Percentiles rank a stretch among this genome's conserved stretches.
phyloP scores from a whole-genome alignment of 2,888 invertebrate genomes.

The Electrophaes corylata region DNA sequence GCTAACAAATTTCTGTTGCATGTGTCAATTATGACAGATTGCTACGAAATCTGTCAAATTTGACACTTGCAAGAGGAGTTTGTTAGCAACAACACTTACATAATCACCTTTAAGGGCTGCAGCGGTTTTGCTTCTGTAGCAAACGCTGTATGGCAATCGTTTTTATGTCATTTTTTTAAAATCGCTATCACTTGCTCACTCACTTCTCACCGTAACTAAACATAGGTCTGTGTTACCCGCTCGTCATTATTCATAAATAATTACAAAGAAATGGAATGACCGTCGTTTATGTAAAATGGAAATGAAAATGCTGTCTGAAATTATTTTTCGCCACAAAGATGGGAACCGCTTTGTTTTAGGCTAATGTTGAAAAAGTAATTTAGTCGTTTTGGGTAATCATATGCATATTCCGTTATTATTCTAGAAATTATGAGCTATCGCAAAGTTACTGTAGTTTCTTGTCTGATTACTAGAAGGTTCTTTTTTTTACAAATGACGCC shows the following conservation, averaged over 20 bases:
- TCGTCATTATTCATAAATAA: constrained; percentile 44
- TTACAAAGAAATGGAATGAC: constrained; percentile 64
- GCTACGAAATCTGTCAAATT: too few species aligned
- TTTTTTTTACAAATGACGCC: too few species aligned
- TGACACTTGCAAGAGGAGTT: too few species aligned
- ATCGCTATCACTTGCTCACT: constrained; percentile 6
- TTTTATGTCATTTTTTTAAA: not conserved
- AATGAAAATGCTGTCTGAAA: constrained; percentile 57
- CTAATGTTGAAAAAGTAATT: constrained; percentile 30
- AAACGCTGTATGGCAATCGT: too few species aligned
- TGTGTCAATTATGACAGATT: too few species aligned
- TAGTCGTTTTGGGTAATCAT: constrained; percentile 31
- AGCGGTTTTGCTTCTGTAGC: too few species aligned
- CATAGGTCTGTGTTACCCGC: constrained; percentile 23
- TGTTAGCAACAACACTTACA: too few species aligned
- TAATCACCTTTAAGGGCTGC: too few species aligned
- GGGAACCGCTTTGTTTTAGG: constrained; percentile 47
- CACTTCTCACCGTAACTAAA: constrained; percentile 27
- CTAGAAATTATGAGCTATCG: constrained; percentile 11
- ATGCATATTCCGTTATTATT: constrained; percentile 24
- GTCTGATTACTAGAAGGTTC: not conserved
- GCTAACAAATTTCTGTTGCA: too few species aligned
- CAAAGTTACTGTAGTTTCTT: not conserved
- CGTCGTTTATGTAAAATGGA: constrained; percentile 56
- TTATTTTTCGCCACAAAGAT: constrained; percentile 55